phyloP scores from a whole-genome alignment of 2,113 vertebrate species.

The Propithecus coquereli region DNA sequence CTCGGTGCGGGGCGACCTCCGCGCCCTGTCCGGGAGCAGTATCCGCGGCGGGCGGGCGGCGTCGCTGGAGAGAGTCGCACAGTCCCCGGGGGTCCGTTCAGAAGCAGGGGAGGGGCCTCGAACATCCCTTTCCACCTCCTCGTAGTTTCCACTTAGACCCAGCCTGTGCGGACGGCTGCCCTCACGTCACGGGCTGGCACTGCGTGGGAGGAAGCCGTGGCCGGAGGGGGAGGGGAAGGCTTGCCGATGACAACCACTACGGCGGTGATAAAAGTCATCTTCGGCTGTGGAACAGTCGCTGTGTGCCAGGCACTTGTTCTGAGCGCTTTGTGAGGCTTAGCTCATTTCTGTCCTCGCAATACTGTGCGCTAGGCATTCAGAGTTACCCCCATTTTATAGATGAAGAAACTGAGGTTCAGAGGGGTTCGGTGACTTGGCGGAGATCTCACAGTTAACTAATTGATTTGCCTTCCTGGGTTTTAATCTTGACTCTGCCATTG shows the following conservation, averaged over 20 bases:
- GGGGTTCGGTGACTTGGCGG: not conserved
- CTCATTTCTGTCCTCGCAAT: accelerated
- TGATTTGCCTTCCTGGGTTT: not conserved
- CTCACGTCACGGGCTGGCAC: slow-evolving; percentile 27
- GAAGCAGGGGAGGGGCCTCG: not conserved
- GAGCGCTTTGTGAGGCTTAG: not conserved
- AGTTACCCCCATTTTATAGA: not conserved
- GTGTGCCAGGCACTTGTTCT: not conserved
- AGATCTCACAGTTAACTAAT: not conserved
- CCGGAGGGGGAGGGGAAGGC: slow-evolving; percentile 20
- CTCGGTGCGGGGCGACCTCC: not conserved
- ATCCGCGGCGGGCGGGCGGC: not conserved
- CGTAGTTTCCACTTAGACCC: not conserved
- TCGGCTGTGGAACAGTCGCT: not conserved
- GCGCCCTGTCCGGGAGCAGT: not conserved
- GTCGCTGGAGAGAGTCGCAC: not conserved
- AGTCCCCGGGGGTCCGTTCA: not conserved
- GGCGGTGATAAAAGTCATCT: not conserved
- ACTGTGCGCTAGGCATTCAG: accelerated
- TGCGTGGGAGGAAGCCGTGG: slow-evolving; percentile 44
- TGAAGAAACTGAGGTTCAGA: not conserved
- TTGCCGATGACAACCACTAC: not conserved
- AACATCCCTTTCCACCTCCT: not conserved
- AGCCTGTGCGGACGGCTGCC: not conserved
- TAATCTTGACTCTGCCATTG: not conserved